Evolutionary conservation across 2,113 vertebrate genomes (phyloP).

Genomic region (Phyllopteryx taeniolatus): DNA sequence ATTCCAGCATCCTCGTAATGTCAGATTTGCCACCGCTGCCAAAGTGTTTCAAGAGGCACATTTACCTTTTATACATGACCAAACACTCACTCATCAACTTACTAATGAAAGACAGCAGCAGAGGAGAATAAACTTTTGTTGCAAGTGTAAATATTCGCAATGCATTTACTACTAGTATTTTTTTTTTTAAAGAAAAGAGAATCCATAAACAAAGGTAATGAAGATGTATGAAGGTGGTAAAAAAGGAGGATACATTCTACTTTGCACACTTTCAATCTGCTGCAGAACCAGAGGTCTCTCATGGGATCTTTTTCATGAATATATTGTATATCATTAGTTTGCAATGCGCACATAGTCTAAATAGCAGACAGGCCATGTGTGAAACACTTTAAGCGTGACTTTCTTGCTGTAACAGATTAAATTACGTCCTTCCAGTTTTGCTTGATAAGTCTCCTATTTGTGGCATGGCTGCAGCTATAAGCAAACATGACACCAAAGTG

Average conservation of each 20-base stretch:
- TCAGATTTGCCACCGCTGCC: conserved; percentile 11
- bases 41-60: conserved; percentile 3
- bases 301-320: conserved; percentile 28
- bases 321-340: conserved; percentile 43
- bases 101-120: neutral
- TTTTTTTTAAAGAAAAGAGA: neutral
- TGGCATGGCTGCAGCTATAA: conserved; percentile 26
- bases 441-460: conserved; percentile 31
- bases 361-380: conserved; percentile 14
- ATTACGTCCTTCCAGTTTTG: conserved; percentile 20
- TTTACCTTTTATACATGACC: too few species aligned
- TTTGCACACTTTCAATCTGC: conserved; percentile 12
- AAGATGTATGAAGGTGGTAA: conserved; percentile 6
- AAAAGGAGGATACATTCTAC: conserved; percentile 17
- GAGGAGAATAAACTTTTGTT: neutral
- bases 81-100: neutral
- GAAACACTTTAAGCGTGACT: conserved; percentile 40
- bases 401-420: conserved; percentile 35
- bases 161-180: conserved; percentile 6
- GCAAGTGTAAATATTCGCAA: neutral
- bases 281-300: conserved; percentile 11
- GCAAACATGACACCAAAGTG: conserved; percentile 32
- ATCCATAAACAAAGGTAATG: conserved; percentile 1
- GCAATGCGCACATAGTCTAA: conserved; percentile 6
- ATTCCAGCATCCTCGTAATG: conserved; percentile 30